These are phyloP conservation scores for Pandemis corylana DNA, from an alignment of 2,888 invertebrate species.

Conservation along the genomic window DNA sequence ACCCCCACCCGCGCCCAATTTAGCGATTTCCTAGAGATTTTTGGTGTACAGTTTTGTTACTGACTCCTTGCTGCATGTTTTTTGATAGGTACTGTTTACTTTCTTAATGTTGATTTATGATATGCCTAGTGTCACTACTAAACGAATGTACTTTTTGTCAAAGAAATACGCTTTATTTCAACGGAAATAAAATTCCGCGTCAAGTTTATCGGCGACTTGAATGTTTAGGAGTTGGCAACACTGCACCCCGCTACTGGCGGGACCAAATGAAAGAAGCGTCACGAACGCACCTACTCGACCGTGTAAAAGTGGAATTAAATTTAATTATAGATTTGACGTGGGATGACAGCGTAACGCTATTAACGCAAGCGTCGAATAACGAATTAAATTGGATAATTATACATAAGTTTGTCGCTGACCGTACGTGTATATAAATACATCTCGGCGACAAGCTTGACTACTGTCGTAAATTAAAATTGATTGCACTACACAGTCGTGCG, in stretches of 20 bases:
- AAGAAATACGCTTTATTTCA: too few relatives aligned
- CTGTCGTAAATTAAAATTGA: conserved; percentile 5
- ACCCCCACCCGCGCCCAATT: too few relatives aligned
- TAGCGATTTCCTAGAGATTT: too few relatives aligned
- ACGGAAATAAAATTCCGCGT: too few relatives aligned
- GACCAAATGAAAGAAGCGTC: conserved; percentile 4
- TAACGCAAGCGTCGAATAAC: conserved; percentile 8
- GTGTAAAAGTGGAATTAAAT: conserved; percentile 12
- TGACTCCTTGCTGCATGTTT: too few relatives aligned
- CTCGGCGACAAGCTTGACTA: background rate
- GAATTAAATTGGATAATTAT: background rate
- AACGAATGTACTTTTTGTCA: too few relatives aligned
- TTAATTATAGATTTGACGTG: conserved; percentile 24
- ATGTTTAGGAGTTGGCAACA: too few relatives aligned
- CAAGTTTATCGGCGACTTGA: too few relatives aligned
- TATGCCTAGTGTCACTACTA: too few relatives aligned
- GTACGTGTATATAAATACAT: background rate
- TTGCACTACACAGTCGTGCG: background rate
- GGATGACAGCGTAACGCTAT: conserved; percentile 21
- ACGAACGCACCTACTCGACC: conserved; percentile 11
- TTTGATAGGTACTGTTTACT: too few relatives aligned
- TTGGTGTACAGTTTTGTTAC: too few relatives aligned
- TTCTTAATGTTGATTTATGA: too few relatives aligned
- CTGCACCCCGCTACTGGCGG: background rate
- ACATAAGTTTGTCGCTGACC: conserved; percentile 2